Conservation (phyloP, 2,113 vertebrate genomes). For the Cyprinodon tularosa region DNA sequence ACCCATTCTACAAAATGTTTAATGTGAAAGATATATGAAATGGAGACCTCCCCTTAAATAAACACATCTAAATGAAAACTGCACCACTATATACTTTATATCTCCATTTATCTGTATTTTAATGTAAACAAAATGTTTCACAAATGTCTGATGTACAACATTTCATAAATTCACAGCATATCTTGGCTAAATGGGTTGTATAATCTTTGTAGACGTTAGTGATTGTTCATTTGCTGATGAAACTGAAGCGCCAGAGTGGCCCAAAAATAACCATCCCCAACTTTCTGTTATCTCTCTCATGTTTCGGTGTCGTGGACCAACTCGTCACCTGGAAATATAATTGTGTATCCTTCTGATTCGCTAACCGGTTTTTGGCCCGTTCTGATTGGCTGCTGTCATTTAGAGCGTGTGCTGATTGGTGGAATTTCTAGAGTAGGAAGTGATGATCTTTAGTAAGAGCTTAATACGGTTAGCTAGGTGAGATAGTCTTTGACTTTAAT, state of each 20-base stretch:
- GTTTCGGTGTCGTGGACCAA: conserved; percentile 69
- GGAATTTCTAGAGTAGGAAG: conserved; percentile 58
- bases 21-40: no score
- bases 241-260: background rate
- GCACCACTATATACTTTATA: background rate
- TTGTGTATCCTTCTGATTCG: conserved; percentile 81
- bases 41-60: no score
- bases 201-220: no score
- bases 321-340: conserved; percentile 44
- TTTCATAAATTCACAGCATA: background rate
- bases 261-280: background rate
- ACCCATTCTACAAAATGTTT: no score
- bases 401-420: conserved; percentile 63
- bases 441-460: conserved; percentile 42
- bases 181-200: no score
- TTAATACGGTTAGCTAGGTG: conserved; percentile 48
- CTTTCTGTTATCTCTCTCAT: background rate
- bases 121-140: background rate
- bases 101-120: background rate
- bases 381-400: conserved; percentile 70
- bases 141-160: background rate
- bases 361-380: background rate
- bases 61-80: no score
- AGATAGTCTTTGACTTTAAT: conserved; percentile 31
- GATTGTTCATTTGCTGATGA: background rate